These are phyloP conservation scores for Zygaena filipendulae DNA, from an alignment of 2,888 invertebrate species.

Conservation along the genomic window DNA sequence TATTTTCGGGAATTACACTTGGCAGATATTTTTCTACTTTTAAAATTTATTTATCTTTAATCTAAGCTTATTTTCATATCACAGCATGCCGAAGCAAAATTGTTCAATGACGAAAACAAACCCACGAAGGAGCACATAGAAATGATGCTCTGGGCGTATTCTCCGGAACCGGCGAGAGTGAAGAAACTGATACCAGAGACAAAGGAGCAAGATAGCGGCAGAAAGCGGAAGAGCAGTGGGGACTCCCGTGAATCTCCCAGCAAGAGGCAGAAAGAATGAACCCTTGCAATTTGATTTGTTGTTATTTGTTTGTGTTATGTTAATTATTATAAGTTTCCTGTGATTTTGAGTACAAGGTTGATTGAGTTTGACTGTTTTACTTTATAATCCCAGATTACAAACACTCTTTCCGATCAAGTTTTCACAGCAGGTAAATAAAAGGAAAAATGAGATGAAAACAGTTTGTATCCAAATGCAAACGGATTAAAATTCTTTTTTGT, in stretches of 20 bases:
- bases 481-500: no score
- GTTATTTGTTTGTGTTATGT: slow-evolving; percentile 8
- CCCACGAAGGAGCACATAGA: slow-evolving; percentile 76
- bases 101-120: slow-evolving; percentile 73
- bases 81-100: slow-evolving; percentile 70
- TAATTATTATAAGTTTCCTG: slow-evolving; percentile 3
- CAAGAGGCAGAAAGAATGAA: slow-evolving; percentile 40
- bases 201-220: slow-evolving; percentile 20
- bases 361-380: slow-evolving; percentile 7
- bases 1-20: no score
- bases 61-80: no score
- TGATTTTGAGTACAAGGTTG: slow-evolving; percentile 1
- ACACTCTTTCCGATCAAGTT: no score
- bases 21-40: no score
- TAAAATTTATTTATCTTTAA: no score
- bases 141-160: slow-evolving; percentile 80
- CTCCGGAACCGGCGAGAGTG: slow-evolving; percentile 74
- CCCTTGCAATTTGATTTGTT: slow-evolving; percentile 1
- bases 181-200: slow-evolving; percentile 61
- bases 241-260: slow-evolving; percentile 28
- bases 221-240: slow-evolving; percentile 32
- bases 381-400: no score
- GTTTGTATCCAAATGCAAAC: no score
- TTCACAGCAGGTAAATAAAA: no score
- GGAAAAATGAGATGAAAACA: no score